A percentile compares a stretch with the other conserved stretches of the same genome.
Evolutionary conservation across 1,140 invertebrate genomes (phyloP).

Genomic region (Aphelenchoides besseyi): DNA sequence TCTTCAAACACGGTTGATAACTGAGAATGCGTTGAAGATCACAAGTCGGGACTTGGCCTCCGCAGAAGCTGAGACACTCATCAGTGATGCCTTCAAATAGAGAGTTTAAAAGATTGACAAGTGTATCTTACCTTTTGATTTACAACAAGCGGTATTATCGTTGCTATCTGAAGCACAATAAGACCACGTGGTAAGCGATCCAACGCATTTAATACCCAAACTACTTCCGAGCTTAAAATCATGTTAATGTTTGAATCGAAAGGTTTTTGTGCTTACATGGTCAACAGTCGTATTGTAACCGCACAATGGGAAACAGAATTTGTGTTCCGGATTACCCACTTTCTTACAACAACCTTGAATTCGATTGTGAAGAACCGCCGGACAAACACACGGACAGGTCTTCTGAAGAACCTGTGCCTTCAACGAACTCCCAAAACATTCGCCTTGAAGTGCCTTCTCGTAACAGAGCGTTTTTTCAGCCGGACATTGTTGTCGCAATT

Average conservation of each 20-base stretch:
- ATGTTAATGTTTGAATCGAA: background rate
- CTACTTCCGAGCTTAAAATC: constrained; percentile 45
- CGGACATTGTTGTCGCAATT: constrained; percentile 36
- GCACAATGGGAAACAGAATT: constrained; percentile 58
- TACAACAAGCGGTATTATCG: constrained; percentile 58
- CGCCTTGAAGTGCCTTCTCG: constrained; percentile 46
- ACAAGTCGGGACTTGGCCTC: constrained; percentile 59
- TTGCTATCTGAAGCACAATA: constrained; percentile 56
- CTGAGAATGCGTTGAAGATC: constrained; percentile 56
- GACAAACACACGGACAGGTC: constrained; percentile 53
- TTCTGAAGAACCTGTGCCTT: constrained; percentile 48
- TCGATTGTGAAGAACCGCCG: constrained; percentile 41
- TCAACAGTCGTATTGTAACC: constrained; percentile 58
- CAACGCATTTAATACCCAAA: constrained; percentile 58
- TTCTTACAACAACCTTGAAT: constrained; percentile 57
- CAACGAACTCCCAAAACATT: constrained; percentile 55
- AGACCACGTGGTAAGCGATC: constrained; percentile 59
- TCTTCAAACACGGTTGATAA: constrained; percentile 56
- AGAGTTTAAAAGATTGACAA: background rate
- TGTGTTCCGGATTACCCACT: constrained; percentile 57
- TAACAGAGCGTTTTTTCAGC: constrained; percentile 47
- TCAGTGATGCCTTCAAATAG: constrained; percentile 41
- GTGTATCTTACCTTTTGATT: constrained; percentile 40
- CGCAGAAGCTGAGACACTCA: constrained; percentile 58
- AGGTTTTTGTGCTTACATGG: constrained; percentile 37